Base-by-base conservation (phyloP, 2,113 vertebrate species). In the Mirounga angustirostris region DNA sequence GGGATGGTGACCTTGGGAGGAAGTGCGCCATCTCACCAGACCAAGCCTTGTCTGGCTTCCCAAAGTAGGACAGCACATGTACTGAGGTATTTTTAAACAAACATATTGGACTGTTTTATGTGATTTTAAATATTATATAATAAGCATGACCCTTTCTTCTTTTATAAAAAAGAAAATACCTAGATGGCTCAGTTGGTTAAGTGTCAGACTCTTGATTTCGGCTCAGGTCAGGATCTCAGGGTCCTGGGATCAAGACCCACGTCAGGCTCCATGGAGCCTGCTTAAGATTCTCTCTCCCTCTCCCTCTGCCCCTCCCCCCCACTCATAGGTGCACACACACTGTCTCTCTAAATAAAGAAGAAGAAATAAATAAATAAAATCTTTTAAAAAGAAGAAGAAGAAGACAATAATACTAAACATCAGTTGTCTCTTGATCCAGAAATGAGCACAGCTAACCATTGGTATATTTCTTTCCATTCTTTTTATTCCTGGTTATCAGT, bases 81-180 rank as follows among this genome's bases (percentile, higher is more conserved):
- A 54, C 3, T 86, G 36, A 54, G 10, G 36, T 88, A 21, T 69
- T 96, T 94, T 91, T 54, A 84, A 96, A 88, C 14, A 94, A 80
- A 87, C 65, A 74, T 58, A 74, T 67, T 89, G 6, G 19, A 92
- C 7, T 56, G 6, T 74, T 84, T 94, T 61, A 65, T 85, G 18
- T 69, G 5, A 71, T 95, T 91, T 83, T 40, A 91, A 88, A 61
- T 79, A 84, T 43, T 61, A 93, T 73, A 36, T 79, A 85, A 81
- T 76, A 82, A 88, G 36, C 12, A 87, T 28, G 1, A 15, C 78
- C 69, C 7, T 76, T 76, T 76, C 43, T 76, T 24, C 12, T 93
- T 95, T 89, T 56, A 95, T 59, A 89, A 61, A 78, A 26, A 94
- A 93, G 73, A 76, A 46, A 16, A 76, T 28, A 8, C 65, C 65